Conservation (phyloP, 2,797 vertebrate genomes). For the Hipposideros larvatus region DNA sequence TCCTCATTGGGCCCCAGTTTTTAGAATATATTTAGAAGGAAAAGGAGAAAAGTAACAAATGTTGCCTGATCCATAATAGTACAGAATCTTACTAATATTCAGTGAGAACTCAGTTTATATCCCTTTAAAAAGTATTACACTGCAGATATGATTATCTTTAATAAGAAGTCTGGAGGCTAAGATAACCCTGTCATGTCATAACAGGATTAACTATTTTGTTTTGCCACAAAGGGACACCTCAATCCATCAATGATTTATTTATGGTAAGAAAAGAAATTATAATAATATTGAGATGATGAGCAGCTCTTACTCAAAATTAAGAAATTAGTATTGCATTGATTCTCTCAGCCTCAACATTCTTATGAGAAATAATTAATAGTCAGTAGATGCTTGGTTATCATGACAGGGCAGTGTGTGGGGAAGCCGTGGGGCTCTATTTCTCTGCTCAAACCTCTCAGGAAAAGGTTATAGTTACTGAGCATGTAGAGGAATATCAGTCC, state of each 20-base stretch:
- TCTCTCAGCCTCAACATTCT: neutral
- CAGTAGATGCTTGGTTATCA: neutral
- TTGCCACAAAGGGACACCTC: neutral
- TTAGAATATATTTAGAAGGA: constrained; percentile 1
- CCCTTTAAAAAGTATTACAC: neutral
- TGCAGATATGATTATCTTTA: neutral
- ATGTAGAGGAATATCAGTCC: neutral
- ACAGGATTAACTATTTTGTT: neutral
- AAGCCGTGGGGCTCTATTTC: neutral
- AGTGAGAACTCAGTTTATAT: neutral
- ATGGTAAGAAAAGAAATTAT: constrained; percentile 20
- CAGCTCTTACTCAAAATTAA: constrained; percentile 47
- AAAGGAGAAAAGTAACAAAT: constrained; percentile 24
- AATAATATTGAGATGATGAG: neutral
- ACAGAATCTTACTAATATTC: neutral
- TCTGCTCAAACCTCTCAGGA: constrained; percentile 46
- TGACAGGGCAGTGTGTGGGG: neutral
- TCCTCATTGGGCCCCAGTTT: neutral
- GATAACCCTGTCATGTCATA: neutral
- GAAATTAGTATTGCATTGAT: neutral
- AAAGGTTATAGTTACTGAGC: neutral
- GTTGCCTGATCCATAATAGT: neutral
- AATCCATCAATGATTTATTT: neutral
- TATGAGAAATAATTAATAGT: neutral
- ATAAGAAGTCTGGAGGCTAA: neutral